Conservation (phyloP, 2,888 invertebrate genomes). For the Halocaridina rubra region DNA sequence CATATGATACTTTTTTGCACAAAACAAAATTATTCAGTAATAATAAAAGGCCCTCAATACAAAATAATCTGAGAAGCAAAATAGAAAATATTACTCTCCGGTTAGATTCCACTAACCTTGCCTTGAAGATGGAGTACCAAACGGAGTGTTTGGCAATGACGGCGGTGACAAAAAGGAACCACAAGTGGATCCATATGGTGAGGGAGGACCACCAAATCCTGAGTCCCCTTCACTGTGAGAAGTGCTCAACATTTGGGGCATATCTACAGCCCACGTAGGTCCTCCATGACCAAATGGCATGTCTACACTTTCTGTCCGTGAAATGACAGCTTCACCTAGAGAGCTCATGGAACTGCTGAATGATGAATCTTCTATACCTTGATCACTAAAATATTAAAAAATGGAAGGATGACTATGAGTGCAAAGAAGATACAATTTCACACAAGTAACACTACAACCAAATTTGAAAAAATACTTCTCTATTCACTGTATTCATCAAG, state of each 20-base stretch:
- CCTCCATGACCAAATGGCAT: constrained; percentile 9
- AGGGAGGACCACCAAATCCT: constrained; percentile 55
- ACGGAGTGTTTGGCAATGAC: constrained; percentile 48
- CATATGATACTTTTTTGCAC: too few species aligned
- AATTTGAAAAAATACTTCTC: too few species aligned
- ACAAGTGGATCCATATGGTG: constrained; percentile 46
- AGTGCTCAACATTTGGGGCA: constrained; percentile 25
- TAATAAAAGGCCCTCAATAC: background rate
- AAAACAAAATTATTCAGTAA: too few species aligned
- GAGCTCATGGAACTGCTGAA: constrained; percentile 49
- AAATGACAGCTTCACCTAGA: constrained; percentile 2
- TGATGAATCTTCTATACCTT: constrained; percentile 46
- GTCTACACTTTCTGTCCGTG: constrained; percentile 17
- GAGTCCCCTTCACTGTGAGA: constrained; percentile 58
- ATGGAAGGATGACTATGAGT: too few species aligned
- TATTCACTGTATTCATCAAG: too few species aligned
- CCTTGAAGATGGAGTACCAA: constrained; percentile 51
- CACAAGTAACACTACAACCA: too few species aligned
- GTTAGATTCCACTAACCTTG: too few species aligned
- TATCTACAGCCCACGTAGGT: constrained; percentile 7
- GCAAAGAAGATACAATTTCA: too few species aligned
- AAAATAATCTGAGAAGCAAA: background rate
- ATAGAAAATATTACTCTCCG: too few species aligned
- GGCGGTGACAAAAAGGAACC: constrained; percentile 52
- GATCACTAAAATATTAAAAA: constrained; percentile 30